A percentile compares a stretch with the other conserved stretches of the same genome.
Evolutionary conservation across 2,113 vertebrate genomes (phyloP).

Genomic region (Fulmarus glacialis): DNA sequence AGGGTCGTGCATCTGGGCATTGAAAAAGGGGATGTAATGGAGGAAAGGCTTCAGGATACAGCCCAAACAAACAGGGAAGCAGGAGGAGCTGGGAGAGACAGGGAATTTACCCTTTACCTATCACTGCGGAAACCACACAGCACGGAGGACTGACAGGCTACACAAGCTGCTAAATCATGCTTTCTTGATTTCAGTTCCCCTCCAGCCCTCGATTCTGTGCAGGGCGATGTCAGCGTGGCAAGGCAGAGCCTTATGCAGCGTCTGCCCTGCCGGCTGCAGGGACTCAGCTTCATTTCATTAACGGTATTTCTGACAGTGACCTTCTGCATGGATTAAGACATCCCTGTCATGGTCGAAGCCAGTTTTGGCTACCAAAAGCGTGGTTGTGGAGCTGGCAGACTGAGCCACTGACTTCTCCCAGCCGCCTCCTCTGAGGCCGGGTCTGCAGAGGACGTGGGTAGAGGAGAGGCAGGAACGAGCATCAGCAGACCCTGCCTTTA

Average conservation of each 20-base stretch:
- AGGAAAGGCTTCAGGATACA: not conserved
- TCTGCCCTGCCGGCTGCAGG: not conserved
- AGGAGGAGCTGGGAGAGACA: not conserved
- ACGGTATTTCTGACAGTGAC: not conserved
- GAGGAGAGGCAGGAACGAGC: not conserved
- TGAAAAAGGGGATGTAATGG: not conserved
- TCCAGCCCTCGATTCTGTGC: not conserved
- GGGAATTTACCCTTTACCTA: not conserved
- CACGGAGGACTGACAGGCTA: not conserved
- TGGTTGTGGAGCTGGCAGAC: not conserved
- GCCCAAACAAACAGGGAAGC: not conserved
- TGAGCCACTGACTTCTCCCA: rapidly evolving
- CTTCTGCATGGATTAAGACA: not conserved
- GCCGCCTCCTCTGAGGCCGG: rapidly evolving
- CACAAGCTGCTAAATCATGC: not conserved
- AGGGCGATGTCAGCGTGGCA: not conserved
- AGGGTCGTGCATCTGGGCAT: not conserved
- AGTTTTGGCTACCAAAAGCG: not conserved
- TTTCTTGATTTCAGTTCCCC: not conserved
- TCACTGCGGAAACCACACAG: not conserved
- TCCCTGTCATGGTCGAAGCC: rapidly evolving
- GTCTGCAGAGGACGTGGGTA: not conserved
- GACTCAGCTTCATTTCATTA: not conserved
- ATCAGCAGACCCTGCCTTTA: not conserved
- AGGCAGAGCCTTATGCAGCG: not conserved